Base-by-base conservation (phyloP, 92 coral and sea anemone species). In the Diadumene lineata region DNA sequence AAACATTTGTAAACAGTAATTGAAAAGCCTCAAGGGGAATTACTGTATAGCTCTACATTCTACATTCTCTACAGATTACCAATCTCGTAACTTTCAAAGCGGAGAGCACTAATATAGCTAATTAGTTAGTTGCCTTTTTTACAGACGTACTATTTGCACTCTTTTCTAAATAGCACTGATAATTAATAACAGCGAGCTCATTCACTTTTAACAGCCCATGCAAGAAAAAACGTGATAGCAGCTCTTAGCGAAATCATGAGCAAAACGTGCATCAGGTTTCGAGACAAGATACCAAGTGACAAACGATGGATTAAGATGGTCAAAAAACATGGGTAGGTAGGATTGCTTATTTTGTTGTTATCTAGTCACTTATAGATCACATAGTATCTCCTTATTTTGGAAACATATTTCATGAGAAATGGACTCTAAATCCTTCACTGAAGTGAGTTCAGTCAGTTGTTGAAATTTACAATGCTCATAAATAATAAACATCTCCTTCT, bases 251-350 rank as follows among this genome's bases (percentile, higher is more conserved):
- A 89, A 56, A 89, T 89, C 29, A 73, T 78, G 69, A 50, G 50
- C 23, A 73, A 79, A 19, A 72, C 88, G 0, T 89, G 94, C 68
- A 34, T 89, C 43, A 72, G 75, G 34, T 89, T 89, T 78, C 65
- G 83, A 56, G 60, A 53, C 56, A 89, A 66, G 24, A 11, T 68
- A 17, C 4, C 25, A 0, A 56, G 61, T n/a, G 94, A 89, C 32
- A 76, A 79, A 3, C 31, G 82, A 72, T 89, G 91, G 91, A 89
- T 89, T 2, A 63, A 75, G 63, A 51, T 89, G 60, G 91, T 86
- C 1, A 87, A 84, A 69, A 82, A 75, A 56, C 61, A 2, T 24
- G 94, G 94, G 94, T 89, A 53, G 58, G 82, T 62, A 27, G 1
- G n/a, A 43, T 15, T 17, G 19, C 10, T 9, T 53, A 53, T 13